Conservation (phyloP, 2,113 vertebrate genomes). For the Mormoops blainvillei region DNA sequence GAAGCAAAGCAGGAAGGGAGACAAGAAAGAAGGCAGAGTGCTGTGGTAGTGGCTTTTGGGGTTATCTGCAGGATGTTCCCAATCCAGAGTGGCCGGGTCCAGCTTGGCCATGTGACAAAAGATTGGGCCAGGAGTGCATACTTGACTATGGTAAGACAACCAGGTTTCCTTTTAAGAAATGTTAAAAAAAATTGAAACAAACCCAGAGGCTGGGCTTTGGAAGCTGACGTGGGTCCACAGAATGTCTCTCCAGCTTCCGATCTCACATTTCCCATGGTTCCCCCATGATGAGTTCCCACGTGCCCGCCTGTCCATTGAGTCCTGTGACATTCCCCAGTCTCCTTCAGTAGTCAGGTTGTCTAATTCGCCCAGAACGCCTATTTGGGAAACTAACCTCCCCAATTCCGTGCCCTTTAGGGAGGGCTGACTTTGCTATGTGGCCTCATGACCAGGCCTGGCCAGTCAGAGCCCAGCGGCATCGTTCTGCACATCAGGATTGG, state of each 20-base stretch:
- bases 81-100: background rate
- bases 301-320: background rate
- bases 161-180: background rate
- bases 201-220: background rate
- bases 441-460: background rate
- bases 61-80: background rate
- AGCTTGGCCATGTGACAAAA: fast-evolving
- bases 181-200: background rate
- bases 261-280: background rate
- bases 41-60: background rate
- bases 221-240: background rate
- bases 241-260: background rate
- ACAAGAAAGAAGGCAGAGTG: background rate
- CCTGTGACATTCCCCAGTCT: background rate
- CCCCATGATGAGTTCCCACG: too few species aligned
- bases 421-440: background rate
- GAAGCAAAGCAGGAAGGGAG: background rate
- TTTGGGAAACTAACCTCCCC: background rate
- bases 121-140: background rate
- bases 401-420: background rate
- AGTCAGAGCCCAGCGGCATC: background rate
- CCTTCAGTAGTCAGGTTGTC: background rate
- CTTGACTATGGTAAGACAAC: fast-evolving
- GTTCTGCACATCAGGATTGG: background rate
- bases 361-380: background rate